A percentile compares a stretch with the other conserved stretches of the same genome.
Evolutionary conservation across 2,797 vertebrate genomes (phyloP).

Genomic region (Carduelis carduelis): DNA sequence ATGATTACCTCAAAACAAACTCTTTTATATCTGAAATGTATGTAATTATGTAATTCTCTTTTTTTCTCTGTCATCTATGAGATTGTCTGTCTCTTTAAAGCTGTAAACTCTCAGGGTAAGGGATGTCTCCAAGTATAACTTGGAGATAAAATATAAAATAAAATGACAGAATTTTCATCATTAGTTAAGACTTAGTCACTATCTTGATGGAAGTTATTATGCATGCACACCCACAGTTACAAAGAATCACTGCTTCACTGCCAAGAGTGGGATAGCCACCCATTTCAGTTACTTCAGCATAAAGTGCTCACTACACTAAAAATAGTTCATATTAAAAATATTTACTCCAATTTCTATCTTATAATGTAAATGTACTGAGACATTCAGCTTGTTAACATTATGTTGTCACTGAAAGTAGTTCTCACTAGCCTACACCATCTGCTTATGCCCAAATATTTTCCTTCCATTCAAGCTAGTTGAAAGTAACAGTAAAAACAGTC

Average conservation of each 20-base stretch:
- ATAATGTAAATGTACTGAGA: neutral
- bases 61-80: neutral
- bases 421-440: constrained; percentile 38
- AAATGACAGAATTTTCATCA: neutral
- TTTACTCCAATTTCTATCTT: neutral
- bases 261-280: neutral
- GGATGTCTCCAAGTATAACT: neutral
- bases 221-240: neutral
- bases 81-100: neutral
- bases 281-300: neutral
- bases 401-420: neutral
- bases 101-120: neutral
- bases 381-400: neutral
- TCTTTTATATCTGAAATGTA: neutral
- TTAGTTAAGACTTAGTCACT: neutral
- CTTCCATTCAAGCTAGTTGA: constrained; percentile 6
- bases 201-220: neutral
- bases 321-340: neutral
- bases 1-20: neutral
- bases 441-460: constrained; percentile 50
- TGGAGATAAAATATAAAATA: too few species aligned
- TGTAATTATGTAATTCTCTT: neutral
- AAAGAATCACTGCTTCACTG: neutral
- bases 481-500: constrained; percentile 44
- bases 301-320: neutral